Evolutionary conservation across 2,888 invertebrate genomes (phyloP), one percentile per base, ranked within the genome.

Genomic region (Mesoligia furuncula): DNA sequence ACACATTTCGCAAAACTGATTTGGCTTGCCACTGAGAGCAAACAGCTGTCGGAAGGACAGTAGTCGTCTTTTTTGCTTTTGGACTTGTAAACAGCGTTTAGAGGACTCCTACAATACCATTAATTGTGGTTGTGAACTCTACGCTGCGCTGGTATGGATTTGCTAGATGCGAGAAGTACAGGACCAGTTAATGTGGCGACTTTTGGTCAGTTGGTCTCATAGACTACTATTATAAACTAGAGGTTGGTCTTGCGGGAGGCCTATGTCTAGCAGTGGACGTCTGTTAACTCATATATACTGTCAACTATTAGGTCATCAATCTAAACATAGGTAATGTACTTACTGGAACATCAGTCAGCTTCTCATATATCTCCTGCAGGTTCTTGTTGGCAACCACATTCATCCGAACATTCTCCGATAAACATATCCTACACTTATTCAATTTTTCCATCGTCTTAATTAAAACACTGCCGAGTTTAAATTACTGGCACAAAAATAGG

Each of bases 351-450:
- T 36, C 31, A 3, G 68, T 68, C 9, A 68, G 31, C 61, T 68
- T 68, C 17, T 61, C 68, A 61, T 68, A 68, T 17, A 59, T 7
- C 24, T 59, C 24, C 24, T 68, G 68, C 17, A 68, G n/a, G 5
- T 59, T 61, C 24, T n/a, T 61, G 61, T 36, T 6, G 31, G 3
- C 3, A 17, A 68, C 31, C 24, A 61, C 9, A 61, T 1, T 9
- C 68, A 68, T n/a, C 15, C 3, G 24, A 59, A 59, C 9, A 61
- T 68, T 36, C 61, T 68, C 31, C 7, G 11, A 61, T 61, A 68
- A 59, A 68, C 68, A 68, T 17, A 68, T 36, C n/a, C 68, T 68
- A 68, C 68, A 68, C 24, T n/a, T 36, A 36, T n/a, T 68, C 17
- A 68, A 17, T 17, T 59, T 68, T 61, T n/a, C 59, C 59, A 57